phyloP scores from a whole-genome alignment of 92 coral and sea anemone species.

The Phenganax marumi region DNA sequence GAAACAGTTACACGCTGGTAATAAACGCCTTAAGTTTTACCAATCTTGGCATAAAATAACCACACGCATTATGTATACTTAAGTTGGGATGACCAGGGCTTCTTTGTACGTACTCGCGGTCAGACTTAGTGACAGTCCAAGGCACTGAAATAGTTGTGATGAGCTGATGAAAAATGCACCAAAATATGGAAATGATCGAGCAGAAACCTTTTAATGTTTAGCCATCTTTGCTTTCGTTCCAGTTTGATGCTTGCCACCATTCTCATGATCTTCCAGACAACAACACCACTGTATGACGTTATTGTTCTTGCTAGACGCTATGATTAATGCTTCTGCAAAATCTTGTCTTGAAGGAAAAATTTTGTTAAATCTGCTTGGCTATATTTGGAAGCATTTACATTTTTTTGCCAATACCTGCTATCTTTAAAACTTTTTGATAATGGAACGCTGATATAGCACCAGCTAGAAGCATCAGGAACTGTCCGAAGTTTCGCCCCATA shows the following conservation, averaged over 20 bases:
- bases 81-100: conserved; percentile 40
- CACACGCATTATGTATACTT: too few species aligned
- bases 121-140: conserved; percentile 37
- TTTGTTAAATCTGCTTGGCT: too few species aligned
- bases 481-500: too few species aligned
- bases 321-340: conserved; percentile 16
- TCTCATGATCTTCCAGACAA: conserved; percentile 19
- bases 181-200: too few species aligned
- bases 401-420: too few species aligned
- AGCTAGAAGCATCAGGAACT: too few species aligned
- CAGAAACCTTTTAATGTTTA: neutral
- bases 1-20: too few species aligned
- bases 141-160: conserved; percentile 46
- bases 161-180: conserved; percentile 47
- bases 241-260: conserved; percentile 26
- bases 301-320: conserved; percentile 9
- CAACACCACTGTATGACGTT: conserved; percentile 23
- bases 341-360: neutral
- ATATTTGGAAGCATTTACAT: too few species aligned
- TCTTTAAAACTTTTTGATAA: too few species aligned
- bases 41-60: too few species aligned
- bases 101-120: conserved; percentile 21
- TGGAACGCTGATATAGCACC: too few species aligned
- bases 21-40: too few species aligned
- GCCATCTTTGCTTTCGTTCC: conserved; percentile 1